Evolutionary conservation across 2,797 vertebrate species (phyloP).

Genomic region (Micropoecilia bifurca): DNA sequence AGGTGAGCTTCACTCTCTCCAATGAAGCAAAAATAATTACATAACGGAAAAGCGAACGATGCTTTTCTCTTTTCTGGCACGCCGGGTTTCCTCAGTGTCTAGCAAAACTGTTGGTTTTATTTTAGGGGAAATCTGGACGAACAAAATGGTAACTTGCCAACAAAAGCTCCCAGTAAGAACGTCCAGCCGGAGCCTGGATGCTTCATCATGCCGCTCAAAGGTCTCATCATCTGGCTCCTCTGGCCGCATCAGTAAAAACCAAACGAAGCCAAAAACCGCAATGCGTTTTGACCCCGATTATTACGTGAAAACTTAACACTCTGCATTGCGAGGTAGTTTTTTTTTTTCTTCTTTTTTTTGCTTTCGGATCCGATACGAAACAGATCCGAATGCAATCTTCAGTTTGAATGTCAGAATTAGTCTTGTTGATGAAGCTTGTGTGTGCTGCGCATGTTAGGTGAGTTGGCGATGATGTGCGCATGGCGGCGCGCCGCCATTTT

Average conservation of each 20-base stretch:
- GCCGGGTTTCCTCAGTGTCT: neutral
- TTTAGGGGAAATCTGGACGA: neutral
- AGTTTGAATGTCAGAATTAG: neutral
- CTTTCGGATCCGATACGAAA: neutral
- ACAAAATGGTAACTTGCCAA: neutral
- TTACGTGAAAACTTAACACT: neutral
- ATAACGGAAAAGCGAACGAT: neutral
- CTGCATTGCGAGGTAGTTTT: neutral
- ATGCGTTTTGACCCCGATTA: neutral
- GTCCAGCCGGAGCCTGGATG: neutral
- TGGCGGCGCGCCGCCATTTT: neutral
- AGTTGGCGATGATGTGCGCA: neutral
- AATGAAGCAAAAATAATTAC: neutral
- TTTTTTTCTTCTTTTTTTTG: neutral
- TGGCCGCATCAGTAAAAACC: neutral
- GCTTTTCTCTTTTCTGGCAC: neutral
- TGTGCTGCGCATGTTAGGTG: neutral
- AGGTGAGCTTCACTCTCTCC: neutral
- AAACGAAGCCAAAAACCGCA: neutral
- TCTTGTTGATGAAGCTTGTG: neutral
- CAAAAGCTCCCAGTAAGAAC: neutral
- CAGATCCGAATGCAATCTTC: neutral
- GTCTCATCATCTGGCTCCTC: neutral
- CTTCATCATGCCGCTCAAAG: neutral
- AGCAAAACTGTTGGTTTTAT: neutral